phyloP scores from a whole-genome alignment of 2,888 invertebrate species.

The Balanococcus diminutus region DNA sequence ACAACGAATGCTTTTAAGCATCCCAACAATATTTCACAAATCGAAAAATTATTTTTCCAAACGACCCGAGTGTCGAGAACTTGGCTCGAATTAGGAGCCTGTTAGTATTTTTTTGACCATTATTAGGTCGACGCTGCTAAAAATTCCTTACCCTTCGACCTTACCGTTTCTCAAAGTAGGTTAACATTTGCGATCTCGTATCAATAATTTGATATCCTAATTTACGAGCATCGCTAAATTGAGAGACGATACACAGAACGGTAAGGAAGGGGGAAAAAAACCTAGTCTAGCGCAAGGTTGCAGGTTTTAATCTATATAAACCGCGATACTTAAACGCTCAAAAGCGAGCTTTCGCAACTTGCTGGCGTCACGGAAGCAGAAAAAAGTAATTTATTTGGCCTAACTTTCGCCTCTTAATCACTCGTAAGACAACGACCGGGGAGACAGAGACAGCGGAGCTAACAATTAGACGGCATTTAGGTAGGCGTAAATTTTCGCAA shows the following conservation, averaged over 20 bases:
- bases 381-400: conserved; percentile 4
- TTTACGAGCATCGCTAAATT: neutral
- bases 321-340: neutral
- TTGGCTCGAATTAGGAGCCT: neutral
- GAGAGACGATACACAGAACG: neutral
- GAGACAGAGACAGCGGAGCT: neutral
- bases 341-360: neutral
- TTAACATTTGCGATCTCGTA: neutral
- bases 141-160: neutral
- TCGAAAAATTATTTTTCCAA: neutral
- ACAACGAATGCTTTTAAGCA: neutral
- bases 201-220: neutral
- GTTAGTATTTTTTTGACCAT: neutral
- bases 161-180: neutral
- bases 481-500: neutral
- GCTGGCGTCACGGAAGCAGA: neutral
- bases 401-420: neutral
- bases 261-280: neutral
- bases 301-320: neutral
- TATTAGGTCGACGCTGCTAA: neutral
- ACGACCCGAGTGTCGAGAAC: neutral
- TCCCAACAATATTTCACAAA: neutral
- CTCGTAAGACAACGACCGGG: neutral
- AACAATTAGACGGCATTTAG: neutral
- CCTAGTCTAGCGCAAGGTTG: neutral